phyloP scores from a whole-genome alignment of 2,888 invertebrate genomes.

The Apeira syringaria region DNA sequence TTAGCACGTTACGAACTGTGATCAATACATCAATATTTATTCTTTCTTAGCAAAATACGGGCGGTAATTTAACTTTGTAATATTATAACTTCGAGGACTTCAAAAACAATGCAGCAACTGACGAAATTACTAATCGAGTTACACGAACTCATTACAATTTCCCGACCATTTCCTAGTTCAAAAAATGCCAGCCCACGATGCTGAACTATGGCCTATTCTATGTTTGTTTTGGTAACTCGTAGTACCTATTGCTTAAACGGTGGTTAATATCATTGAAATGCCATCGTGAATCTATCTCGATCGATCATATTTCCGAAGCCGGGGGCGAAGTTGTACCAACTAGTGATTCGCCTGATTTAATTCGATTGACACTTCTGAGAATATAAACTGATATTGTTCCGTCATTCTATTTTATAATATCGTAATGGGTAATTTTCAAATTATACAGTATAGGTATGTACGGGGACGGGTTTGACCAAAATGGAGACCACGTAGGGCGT shows the following conservation, averaged over 20 bases:
- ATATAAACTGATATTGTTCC: slow-evolving; percentile 13
- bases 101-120: slow-evolving; percentile 2
- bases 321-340: slow-evolving; percentile 17
- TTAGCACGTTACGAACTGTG: no score
- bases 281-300: slow-evolving; percentile 36
- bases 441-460: no score
- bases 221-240: neutral
- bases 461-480: neutral
- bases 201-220: no score
- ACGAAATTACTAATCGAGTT: slow-evolving; percentile 14
- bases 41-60: no score
- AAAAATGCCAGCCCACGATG: no score
- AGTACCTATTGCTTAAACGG: neutral
- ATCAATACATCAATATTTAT: no score
- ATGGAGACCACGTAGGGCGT: neutral
- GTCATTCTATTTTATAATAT: slow-evolving; percentile 8
- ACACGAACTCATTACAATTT: slow-evolving; percentile 18
- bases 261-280: slow-evolving; percentile 15
- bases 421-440: neutral
- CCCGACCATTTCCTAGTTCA: slow-evolving; percentile 6
- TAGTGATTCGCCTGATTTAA: slow-evolving; percentile 7
- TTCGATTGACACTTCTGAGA: slow-evolving; percentile 30
- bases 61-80: no score
- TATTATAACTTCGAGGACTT: slow-evolving; percentile 1
- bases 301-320: slow-evolving; percentile 44